Percentiles rank a stretch among this genome's conserved stretches.
phyloP scores from a whole-genome alignment of 2,797 vertebrate genomes.

The Sebastes vulpes region DNA sequence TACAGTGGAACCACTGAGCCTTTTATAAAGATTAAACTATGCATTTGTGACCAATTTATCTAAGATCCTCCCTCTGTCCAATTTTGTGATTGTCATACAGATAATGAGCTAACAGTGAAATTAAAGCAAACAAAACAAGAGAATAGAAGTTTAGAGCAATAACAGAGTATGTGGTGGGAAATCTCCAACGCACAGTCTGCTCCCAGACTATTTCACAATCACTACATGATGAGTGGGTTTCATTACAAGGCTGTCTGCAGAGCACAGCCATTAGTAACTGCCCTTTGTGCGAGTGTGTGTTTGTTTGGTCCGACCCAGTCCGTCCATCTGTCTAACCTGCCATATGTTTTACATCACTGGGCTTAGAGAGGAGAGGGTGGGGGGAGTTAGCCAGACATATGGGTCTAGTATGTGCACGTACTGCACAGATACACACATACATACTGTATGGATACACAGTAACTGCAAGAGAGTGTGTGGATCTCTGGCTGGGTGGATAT shows the following conservation, averaged over 20 bases:
- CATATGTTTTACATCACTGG: conserved; percentile 78
- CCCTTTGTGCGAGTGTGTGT: conserved; percentile 10
- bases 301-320: conserved; percentile 69
- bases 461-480: background rate
- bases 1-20: background rate
- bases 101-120: background rate
- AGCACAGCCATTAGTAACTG: conserved; percentile 48
- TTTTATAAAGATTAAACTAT: background rate
- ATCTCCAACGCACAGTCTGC: background rate
- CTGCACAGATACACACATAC: conserved; percentile 24
- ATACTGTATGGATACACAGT: background rate
- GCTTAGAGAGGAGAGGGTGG: background rate
- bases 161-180: conserved; percentile 28
- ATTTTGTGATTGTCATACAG: too few species aligned
- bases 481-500: background rate
- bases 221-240: conserved; percentile 62
- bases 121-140: background rate
- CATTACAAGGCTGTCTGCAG: conserved; percentile 60
- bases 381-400: conserved; percentile 38
- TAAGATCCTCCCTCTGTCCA: background rate
- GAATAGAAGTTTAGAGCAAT: background rate
- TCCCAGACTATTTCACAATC: conserved; percentile 49
- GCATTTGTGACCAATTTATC: background rate
- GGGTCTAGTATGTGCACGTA: conserved; percentile 26
- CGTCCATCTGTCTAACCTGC: conserved; percentile 59